phyloP scores from a whole-genome alignment of 2,888 invertebrate genomes.

The Agonopterix alstromeriana region DNA sequence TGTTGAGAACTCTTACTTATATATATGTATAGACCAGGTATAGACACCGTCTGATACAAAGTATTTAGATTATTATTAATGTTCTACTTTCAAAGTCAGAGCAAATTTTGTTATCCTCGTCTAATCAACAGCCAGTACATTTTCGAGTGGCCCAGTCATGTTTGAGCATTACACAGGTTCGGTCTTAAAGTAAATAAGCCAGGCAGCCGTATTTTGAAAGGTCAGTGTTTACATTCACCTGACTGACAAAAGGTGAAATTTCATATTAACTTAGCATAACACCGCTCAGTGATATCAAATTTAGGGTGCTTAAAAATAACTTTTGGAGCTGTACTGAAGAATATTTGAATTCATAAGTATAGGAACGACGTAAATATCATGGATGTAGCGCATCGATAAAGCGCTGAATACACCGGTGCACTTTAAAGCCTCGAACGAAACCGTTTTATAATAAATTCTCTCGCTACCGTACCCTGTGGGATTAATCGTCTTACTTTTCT shows the following conservation, averaged over 20 bases:
- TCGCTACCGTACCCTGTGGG: conserved; percentile 55
- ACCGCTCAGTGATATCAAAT: conserved; percentile 19
- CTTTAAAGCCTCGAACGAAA: conserved; percentile 52
- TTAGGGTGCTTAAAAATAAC: not conserved
- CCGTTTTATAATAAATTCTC: conserved; percentile 72
- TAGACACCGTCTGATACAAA: too few species aligned
- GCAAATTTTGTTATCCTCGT: too few species aligned
- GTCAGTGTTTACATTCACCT: conserved; percentile 23
- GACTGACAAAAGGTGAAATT: conserved; percentile 27
- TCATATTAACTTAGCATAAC: conserved; percentile 19
- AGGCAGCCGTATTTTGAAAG: conserved; percentile 18
- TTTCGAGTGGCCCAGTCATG: not conserved
- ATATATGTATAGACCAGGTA: too few species aligned
- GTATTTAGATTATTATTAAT: too few species aligned
- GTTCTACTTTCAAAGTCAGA: too few species aligned
- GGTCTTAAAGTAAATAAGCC: conserved; percentile 15
- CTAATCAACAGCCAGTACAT: too few species aligned
- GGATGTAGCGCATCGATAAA: conserved; percentile 35
- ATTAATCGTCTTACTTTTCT: conserved; percentile 75
- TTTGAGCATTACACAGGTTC: conserved; percentile 7
- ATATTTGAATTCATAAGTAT: not conserved
- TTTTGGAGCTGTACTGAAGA: too few species aligned
- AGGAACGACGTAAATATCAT: conserved; percentile 18
- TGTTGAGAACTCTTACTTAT: too few species aligned
- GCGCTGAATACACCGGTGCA: conserved; percentile 33